Percentiles rank a stretch among this genome's conserved stretches.
These are phyloP conservation scores for Zoanthus solanderi DNA, from an alignment of 92 coral and sea anemone genomes.

Conservation along the genomic window DNA sequence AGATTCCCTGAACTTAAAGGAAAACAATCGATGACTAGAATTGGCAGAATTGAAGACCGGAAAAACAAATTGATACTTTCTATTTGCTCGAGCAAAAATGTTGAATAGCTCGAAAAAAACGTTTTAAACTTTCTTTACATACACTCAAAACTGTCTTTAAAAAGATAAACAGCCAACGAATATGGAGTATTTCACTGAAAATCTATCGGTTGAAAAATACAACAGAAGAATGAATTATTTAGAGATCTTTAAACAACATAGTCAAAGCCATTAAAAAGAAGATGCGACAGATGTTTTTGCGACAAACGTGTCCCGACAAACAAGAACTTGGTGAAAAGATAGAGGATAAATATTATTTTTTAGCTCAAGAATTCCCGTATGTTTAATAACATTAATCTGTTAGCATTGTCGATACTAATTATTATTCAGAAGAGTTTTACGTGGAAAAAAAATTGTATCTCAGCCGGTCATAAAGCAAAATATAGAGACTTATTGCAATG, in stretches of 20 bases:
- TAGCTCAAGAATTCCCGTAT: neutral
- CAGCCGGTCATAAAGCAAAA: too few species aligned
- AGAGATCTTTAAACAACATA: neutral
- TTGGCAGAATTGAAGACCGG: neutral
- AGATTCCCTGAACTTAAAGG: neutral
- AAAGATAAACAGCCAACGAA: neutral
- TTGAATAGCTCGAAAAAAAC: neutral
- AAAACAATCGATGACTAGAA: neutral
- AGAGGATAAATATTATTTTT: neutral
- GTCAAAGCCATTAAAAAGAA: neutral
- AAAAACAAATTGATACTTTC: neutral
- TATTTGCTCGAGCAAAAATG: neutral
- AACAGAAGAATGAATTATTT: neutral
- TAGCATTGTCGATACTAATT: slow-evolving; percentile 23
- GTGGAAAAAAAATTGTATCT: neutral
- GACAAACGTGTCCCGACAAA: neutral
- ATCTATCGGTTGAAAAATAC: neutral
- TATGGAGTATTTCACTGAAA: neutral
- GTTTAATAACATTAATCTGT: neutral
- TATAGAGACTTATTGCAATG: too few species aligned
- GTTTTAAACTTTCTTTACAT: neutral
- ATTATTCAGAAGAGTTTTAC: neutral
- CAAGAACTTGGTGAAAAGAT: neutral
- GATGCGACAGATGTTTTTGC: slow-evolving; percentile 9
- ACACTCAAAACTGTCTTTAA: neutral